These are phyloP conservation scores for Maniola jurtina DNA, from an alignment of 1,140 invertebrate genomes.

Conservation along the genomic window DNA sequence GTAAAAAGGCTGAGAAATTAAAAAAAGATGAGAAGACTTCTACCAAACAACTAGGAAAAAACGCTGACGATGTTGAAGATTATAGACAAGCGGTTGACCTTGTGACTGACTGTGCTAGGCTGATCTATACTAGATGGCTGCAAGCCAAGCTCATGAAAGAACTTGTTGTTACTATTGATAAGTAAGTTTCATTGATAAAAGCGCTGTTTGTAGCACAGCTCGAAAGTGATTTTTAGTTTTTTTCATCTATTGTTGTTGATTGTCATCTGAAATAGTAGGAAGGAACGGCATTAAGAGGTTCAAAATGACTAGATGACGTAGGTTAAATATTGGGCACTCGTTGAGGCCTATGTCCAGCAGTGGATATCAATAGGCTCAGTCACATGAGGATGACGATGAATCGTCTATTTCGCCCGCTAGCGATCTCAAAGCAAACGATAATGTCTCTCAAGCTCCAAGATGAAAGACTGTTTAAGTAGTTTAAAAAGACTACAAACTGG, in stretches of 20 bases:
- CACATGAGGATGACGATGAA: too few relatives aligned
- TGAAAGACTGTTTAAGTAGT: constrained; percentile 34
- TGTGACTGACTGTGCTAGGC: constrained; percentile 53
- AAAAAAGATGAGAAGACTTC: constrained; percentile 44
- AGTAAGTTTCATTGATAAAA: constrained; percentile 35
- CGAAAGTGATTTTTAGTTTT: too few relatives aligned
- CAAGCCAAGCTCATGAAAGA: constrained; percentile 53
- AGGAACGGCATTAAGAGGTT: too few relatives aligned
- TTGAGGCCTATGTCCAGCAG: neutral
- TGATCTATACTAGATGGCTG: constrained; percentile 59
- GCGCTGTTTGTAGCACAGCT: constrained; percentile 10
- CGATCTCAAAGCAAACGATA: too few relatives aligned
- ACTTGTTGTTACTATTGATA: constrained; percentile 48
- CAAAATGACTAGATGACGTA: too few relatives aligned
- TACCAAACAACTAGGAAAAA: constrained; percentile 40
- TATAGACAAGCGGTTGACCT: constrained; percentile 53
- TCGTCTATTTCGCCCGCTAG: too few relatives aligned
- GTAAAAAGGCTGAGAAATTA: constrained; percentile 42
- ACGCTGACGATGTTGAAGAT: constrained; percentile 43
- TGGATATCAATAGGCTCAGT: too few relatives aligned
- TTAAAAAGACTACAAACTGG: neutral
- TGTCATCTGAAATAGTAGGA: too few relatives aligned
- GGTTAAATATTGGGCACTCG: too few relatives aligned
- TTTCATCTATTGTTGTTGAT: too few relatives aligned
- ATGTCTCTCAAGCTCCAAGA: too few relatives aligned